Evolutionary conservation across 2,888 invertebrate genomes (phyloP).

Genomic region (Nymphalis urticae): DNA sequence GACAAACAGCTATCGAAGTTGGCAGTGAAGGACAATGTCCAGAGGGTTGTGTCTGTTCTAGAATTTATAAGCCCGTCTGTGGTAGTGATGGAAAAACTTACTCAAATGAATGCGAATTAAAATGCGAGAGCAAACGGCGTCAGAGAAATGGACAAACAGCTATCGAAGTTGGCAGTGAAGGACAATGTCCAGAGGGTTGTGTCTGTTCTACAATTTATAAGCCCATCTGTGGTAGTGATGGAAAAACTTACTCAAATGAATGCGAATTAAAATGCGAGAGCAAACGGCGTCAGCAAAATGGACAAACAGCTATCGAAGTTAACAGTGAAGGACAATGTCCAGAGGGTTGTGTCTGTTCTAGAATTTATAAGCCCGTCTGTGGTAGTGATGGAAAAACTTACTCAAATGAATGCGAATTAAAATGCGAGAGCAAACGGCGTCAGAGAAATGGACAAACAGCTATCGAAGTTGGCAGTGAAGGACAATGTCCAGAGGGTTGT

Average conservation of each 20-base stretch:
- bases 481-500: too few species aligned
- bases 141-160: constrained; percentile 4
- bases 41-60: constrained; percentile 39
- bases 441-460: constrained; percentile 24
- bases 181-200: constrained; percentile 36
- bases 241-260: constrained; percentile 75
- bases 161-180: constrained; percentile 4
- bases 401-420: constrained; percentile 35
- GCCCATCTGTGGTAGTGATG: constrained; percentile 46
- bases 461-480: constrained; percentile 14
- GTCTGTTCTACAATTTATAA: constrained; percentile 30
- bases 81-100: constrained; percentile 40
- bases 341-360: constrained; percentile 30
- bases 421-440: constrained; percentile 32
- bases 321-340: constrained; percentile 30
- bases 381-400: constrained; percentile 41
- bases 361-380: constrained; percentile 35
- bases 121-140: constrained; percentile 42
- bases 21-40: constrained; percentile 42
- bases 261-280: constrained; percentile 41
- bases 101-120: constrained; percentile 33
- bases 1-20: constrained; percentile 26
- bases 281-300: constrained; percentile 24
- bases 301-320: constrained; percentile 37
- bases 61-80: constrained; percentile 36